Base-by-base conservation (phyloP, 2,797 vertebrate genomes). In the Falco columbarius region DNA sequence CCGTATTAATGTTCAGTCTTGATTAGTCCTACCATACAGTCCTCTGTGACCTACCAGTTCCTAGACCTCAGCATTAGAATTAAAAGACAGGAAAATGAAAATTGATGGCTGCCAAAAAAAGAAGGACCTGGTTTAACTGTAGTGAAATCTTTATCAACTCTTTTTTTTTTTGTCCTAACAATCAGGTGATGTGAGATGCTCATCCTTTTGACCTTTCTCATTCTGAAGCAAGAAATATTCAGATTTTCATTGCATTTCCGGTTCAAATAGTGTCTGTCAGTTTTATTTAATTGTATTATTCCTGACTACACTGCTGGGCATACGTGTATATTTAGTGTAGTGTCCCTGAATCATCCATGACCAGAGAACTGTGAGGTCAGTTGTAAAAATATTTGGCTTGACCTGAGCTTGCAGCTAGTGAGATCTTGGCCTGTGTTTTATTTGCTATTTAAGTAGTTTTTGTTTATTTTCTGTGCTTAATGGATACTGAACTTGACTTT, bases 381-480 rank as follows among this genome's bases (percentile, higher is more conserved):
- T 84, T 90, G 51, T 75, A 86, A 94, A 90, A 94, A 86, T 81
- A 76, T 81, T 97, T 95, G 27, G 5, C 54, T 86, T 77, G 70
- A 95, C 40, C 62, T 46, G 40, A 89, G 30, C 54, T 84, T 72
- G 46, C 47, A 88, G 72, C 32, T 59, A 71, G 71, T 49, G 49
- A 34, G 76, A 77, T 49, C 67, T 87, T 44, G 90, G 58, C 21
- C 36, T 81, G 14, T 70, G 15, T 54, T 93, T 92, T 92, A 76
- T 81, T 96, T 96, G 56, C 26, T 93, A 14, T 88, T 74, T 61
- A 62, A 87, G 76, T 74, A 81, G 29, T 47, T 86, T 89, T 47
- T 82, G 40, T 88, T 86, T 93, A 86, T 75, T 91, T 94, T 76
- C 59, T 84, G 22, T 71, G 66, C 27, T 91, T 79, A 86, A 56